Percentiles rank a stretch among this genome's conserved stretches.
These are phyloP conservation scores for Cyaniris semiargus DNA, from an alignment of 2,888 invertebrate genomes.

Conservation along the genomic window DNA sequence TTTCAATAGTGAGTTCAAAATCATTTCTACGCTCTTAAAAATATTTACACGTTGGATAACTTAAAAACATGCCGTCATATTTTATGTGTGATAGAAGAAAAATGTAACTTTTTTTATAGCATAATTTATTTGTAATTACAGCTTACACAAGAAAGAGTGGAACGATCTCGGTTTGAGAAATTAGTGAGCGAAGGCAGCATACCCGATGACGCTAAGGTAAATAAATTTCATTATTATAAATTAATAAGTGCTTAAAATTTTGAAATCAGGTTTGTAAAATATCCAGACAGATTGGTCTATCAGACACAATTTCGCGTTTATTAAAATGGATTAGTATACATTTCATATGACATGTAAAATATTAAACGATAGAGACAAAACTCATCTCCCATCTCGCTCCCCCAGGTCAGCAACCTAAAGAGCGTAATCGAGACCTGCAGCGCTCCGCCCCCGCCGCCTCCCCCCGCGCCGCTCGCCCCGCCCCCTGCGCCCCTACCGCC, in stretches of 20 bases:
- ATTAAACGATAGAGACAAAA: background rate
- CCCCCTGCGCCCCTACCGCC: constrained; percentile 76
- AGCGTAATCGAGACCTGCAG: constrained; percentile 68
- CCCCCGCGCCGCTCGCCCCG: constrained; percentile 82
- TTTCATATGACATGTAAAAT: too few species aligned
- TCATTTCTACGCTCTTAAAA: too few species aligned
- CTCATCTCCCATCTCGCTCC: constrained; percentile 6
- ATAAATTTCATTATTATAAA: background rate
- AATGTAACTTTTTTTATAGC: too few species aligned
- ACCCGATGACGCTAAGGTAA: constrained; percentile 94
- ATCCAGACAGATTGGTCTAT: too few species aligned
- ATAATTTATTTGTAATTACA: constrained; percentile 42
- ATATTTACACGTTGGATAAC: too few species aligned
- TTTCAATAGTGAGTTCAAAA: too few species aligned
- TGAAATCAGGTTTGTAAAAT: too few species aligned
- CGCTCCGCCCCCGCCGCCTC: constrained; percentile 58
- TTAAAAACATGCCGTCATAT: too few species aligned
- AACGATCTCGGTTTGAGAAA: constrained; percentile 90
- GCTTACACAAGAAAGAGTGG: constrained; percentile 88
- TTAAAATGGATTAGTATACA: too few species aligned
- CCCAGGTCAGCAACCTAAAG: constrained; percentile 72
- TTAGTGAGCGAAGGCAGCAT: constrained; percentile 94
- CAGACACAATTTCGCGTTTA: too few species aligned
- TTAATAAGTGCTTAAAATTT: too few species aligned
- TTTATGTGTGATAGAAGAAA: too few species aligned